These are phyloP conservation scores for Sisor rabdophorus DNA, from an alignment of 2,113 vertebrate species.

Conservation along the genomic window DNA sequence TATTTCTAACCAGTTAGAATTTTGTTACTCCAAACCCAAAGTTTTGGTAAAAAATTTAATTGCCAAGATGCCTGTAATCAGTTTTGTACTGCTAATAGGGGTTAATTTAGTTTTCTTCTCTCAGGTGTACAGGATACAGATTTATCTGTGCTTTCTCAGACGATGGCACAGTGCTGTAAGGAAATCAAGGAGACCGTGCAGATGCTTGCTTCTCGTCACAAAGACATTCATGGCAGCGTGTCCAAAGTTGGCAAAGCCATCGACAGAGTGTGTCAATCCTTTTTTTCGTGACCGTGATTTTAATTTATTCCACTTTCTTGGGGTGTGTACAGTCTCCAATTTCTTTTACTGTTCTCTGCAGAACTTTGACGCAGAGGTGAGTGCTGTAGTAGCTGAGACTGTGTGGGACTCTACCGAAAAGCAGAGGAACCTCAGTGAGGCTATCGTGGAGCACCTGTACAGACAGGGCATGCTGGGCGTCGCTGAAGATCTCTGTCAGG, in stretches of 20 bases:
- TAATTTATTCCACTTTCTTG: no score
- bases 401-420: conserved; percentile 83
- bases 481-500: conserved; percentile 86
- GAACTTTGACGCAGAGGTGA: conserved; percentile 89
- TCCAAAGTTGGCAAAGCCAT: conserved; percentile 89
- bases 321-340: not conserved
- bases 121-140: conserved; percentile 80
- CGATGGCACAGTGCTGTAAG: conserved; percentile 85
- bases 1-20: not conserved
- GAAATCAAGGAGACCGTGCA: conserved; percentile 88
- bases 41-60: not conserved
- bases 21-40: not conserved
- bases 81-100: no score
- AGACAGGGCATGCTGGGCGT: conserved; percentile 86
- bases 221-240: conserved; percentile 87
- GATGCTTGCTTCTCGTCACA: conserved; percentile 82
- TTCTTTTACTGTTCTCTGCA: conserved; percentile 46
- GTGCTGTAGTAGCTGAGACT: conserved; percentile 79
- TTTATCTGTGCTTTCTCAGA: conserved; percentile 78
- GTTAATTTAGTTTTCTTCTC: conserved; percentile 20
- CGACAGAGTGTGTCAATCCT: conserved; percentile 71
- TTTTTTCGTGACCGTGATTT: no score
- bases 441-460: conserved; percentile 84
- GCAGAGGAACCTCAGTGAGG: conserved; percentile 82
- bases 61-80: no score